A percentile compares a stretch with the other conserved stretches of the same genome.
Conservation (phyloP, 2,797 vertebrate species). For the Coregonus ussuriensis region DNA sequence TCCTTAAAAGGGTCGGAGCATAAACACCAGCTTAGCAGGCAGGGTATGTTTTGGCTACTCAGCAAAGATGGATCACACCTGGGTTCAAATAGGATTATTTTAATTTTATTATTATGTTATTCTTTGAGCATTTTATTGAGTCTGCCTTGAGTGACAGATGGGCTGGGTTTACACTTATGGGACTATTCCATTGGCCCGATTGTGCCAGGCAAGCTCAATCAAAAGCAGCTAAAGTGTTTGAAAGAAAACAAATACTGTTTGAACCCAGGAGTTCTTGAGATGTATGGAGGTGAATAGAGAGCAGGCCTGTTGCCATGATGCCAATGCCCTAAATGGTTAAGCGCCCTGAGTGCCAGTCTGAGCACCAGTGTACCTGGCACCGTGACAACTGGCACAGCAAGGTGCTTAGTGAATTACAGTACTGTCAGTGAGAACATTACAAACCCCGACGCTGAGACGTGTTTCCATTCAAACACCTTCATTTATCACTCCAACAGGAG, state of each 20-base stretch:
- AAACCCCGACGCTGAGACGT: constrained; percentile 55
- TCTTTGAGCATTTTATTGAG: neutral
- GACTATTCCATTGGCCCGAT: neutral
- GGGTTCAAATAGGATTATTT: constrained; percentile 11
- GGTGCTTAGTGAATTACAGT: constrained; percentile 69
- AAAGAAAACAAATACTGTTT: neutral
- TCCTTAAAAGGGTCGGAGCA: constrained; percentile 34
- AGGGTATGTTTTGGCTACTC: constrained; percentile 14
- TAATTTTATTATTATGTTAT: constrained; percentile 43
- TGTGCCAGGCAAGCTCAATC: neutral
- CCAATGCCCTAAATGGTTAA: constrained; percentile 78
- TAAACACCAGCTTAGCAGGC: constrained; percentile 40
- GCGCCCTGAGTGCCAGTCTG: constrained; percentile 69
- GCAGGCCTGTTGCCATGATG: constrained; percentile 45
- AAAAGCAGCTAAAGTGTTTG: neutral
- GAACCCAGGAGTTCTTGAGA: neutral
- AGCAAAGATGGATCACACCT: constrained; percentile 12
- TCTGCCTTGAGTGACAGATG: neutral
- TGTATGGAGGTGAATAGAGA: constrained; percentile 5
- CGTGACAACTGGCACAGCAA: constrained; percentile 70
- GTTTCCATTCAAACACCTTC: constrained; percentile 60
- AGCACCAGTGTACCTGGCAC: constrained; percentile 73
- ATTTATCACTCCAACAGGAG: constrained; percentile 49
- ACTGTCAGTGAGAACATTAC: constrained; percentile 70
- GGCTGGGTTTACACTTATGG: constrained; percentile 29